Percentiles rank a stretch among this genome's conserved stretches.
These are phyloP conservation scores for Drosophila simulans DNA, from an alignment of 1,140 invertebrate species.

Conservation along the genomic window DNA sequence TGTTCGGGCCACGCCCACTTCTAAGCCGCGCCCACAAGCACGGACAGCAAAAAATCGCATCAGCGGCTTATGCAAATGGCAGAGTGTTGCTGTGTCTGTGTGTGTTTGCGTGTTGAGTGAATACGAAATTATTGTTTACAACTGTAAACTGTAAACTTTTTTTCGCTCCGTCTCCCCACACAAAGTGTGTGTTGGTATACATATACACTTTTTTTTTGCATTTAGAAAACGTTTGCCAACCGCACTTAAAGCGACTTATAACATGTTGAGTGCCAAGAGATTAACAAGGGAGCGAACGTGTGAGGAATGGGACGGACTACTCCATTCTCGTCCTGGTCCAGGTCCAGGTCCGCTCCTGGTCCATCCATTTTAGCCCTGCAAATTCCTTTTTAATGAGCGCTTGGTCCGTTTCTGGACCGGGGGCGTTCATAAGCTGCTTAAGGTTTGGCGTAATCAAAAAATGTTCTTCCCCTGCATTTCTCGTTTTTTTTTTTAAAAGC, in stretches of 20 bases:
- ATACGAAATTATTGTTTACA: conserved; percentile 84
- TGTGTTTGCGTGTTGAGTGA: conserved; percentile 74
- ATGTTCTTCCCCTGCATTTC: conserved; percentile 30
- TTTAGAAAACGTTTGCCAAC: conserved; percentile 78
- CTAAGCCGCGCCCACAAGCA: conserved; percentile 65
- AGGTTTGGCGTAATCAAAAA: conserved; percentile 81
- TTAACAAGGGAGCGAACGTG: conserved; percentile 69
- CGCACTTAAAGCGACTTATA: conserved; percentile 84
- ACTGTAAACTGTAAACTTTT: conserved; percentile 76
- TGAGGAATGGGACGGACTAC: conserved; percentile 1
- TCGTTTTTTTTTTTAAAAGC: conserved; percentile 67
- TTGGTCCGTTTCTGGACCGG: conserved; percentile 37
- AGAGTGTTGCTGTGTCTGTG: conserved; percentile 7
- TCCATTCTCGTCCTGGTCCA: background rate
- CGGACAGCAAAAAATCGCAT: conserved; percentile 71
- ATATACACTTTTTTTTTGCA: conserved; percentile 24
- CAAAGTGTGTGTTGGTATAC: background rate
- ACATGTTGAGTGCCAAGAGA: conserved; percentile 84
- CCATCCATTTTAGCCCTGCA: conserved; percentile 50
- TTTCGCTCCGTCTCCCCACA: conserved; percentile 10
- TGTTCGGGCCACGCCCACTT: conserved; percentile 62
- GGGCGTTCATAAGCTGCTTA: conserved; percentile 73
- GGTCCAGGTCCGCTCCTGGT: background rate
- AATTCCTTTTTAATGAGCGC: conserved; percentile 84
- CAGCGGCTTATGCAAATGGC: conserved; percentile 80